These are phyloP conservation scores for Rhynchophorus ferrugineus DNA, from an alignment of 1,140 invertebrate species.

Conservation along the genomic window DNA sequence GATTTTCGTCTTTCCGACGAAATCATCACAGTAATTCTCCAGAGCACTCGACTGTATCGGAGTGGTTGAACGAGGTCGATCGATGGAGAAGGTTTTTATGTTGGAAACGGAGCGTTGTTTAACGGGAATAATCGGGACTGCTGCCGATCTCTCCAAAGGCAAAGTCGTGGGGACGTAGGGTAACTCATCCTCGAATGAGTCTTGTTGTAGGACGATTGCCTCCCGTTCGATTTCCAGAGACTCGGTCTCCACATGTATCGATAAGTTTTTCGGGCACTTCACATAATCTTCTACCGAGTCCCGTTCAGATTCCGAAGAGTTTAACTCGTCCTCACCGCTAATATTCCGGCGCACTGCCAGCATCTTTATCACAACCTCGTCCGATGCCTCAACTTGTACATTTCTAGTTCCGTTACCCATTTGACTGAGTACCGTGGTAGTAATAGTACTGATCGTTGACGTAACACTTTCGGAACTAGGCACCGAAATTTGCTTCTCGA, in stretches of 20 bases:
- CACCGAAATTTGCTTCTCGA: not conserved
- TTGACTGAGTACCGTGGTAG: not conserved
- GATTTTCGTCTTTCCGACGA: slow-evolving; percentile 27
- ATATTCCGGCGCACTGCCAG: slow-evolving; percentile 12
- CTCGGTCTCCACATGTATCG: slow-evolving; percentile 36
- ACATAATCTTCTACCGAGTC: slow-evolving; percentile 54
- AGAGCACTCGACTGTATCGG: slow-evolving; percentile 69
- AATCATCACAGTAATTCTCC: slow-evolving; percentile 59
- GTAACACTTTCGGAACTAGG: not conserved
- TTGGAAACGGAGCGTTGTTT: slow-evolving; percentile 61
- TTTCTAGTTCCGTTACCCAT: not conserved
- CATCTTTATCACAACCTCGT: not conserved
- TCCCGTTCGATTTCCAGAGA: slow-evolving; percentile 59
- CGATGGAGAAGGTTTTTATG: slow-evolving; percentile 73
- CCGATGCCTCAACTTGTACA: not conserved
- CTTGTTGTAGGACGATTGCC: slow-evolving; percentile 67
- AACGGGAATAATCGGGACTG: slow-evolving; percentile 71
- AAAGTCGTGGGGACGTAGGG: slow-evolving; percentile 81
- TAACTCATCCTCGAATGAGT: slow-evolving; percentile 79
- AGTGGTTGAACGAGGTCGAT: slow-evolving; percentile 77
- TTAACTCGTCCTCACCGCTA: slow-evolving; percentile 47
- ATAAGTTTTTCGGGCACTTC: slow-evolving; percentile 40
- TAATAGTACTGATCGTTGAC: not conserved
- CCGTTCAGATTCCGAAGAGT: slow-evolving; percentile 72
- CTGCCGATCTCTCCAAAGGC: slow-evolving; percentile 71